Percentiles rank a stretch among this genome's conserved stretches.
These are phyloP conservation scores for Oryzaephilus surinamensis DNA, from an alignment of 1,140 invertebrate genomes.

Conservation along the genomic window DNA sequence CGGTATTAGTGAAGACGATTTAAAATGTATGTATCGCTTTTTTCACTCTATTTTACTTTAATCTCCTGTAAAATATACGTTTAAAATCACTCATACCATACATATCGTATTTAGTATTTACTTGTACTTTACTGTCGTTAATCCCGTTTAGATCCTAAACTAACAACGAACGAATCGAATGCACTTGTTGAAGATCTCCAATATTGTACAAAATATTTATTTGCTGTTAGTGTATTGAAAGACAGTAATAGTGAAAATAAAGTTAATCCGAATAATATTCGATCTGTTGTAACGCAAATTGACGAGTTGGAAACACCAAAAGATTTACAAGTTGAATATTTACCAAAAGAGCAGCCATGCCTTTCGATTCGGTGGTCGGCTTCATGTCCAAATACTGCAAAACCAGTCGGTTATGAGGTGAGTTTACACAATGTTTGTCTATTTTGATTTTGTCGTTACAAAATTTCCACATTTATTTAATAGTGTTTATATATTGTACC, in stretches of 20 bases:
- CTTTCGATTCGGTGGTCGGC: constrained; percentile 26
- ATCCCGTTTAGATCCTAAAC: constrained; percentile 3
- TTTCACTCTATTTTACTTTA: not conserved
- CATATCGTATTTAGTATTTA: no score
- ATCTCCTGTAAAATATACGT: not conserved
- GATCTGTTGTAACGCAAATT: constrained; percentile 3
- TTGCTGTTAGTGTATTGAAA: constrained; percentile 4
- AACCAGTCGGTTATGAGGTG: constrained; percentile 23
- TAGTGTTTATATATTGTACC: no score
- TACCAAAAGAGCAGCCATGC: constrained; percentile 18
- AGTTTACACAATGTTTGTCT: constrained; percentile 5
- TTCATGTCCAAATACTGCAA: constrained; percentile 21
- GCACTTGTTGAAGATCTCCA: not conserved
- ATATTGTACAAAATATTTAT: constrained; percentile 6
- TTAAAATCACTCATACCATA: no score
- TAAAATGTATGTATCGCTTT: not conserved
- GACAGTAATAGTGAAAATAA: not conserved
- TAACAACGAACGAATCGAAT: constrained; percentile 1
- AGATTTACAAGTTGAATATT: constrained; percentile 16
- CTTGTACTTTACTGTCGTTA: no score
- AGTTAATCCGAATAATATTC: not conserved
- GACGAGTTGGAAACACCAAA: constrained; percentile 1
- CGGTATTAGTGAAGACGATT: constrained; percentile 2
- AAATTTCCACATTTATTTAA: no score
- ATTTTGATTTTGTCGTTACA: not conserved